Base-by-base conservation (phyloP, 2,888 invertebrate genomes). In the Prenolepis imparis region DNA sequence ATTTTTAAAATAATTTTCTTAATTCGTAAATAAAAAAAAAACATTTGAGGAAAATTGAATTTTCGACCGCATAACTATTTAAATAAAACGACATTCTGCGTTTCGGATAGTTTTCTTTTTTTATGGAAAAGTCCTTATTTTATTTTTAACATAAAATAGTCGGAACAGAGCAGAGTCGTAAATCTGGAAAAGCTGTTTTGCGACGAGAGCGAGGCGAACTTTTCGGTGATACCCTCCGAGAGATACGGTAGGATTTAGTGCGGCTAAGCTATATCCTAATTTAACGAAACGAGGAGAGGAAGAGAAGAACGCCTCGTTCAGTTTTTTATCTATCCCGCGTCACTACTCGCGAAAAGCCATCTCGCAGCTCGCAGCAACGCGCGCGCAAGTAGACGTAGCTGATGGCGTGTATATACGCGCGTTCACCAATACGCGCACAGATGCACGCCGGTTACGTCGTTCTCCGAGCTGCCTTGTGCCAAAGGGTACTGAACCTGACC, bases 401-500 rank as follows among this genome's bases (percentile, higher is more conserved):
- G 36, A 36, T 74, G 59, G 83, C 72, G 84, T 82, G 86, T 77
- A 80, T n/a, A 80, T n/a, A 77, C 52, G 52, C 84, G 80, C 83
- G 57, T 63, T 59, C 44, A 55, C 67, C 75, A 72, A 82, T 80
- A 88, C 80, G 84, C 87, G 84, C 84, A 75, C 78, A 64, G 84
- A 86, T 87, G 86, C 88, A 86, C 75, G 86, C 82, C 85, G 78
- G 72, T 67, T 84, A 82, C 82, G 77, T 55, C 74, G 66, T 77
- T 85, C 84, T 67, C 84, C 87, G 89, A 86, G 89, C n/a, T 90
- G 88, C 84, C 88, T 88, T 90, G 90, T 93, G 91, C 89, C 91
- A 94, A 94, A 94, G 94, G 94, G 93, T 94, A 94, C 91, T 94
- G 94, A 94, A 94, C 94, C 94, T 93, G 93, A 94, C 92, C 93